Base-by-base conservation (phyloP, 2,113 vertebrate genomes). In the Menidia beryllina region DNA sequence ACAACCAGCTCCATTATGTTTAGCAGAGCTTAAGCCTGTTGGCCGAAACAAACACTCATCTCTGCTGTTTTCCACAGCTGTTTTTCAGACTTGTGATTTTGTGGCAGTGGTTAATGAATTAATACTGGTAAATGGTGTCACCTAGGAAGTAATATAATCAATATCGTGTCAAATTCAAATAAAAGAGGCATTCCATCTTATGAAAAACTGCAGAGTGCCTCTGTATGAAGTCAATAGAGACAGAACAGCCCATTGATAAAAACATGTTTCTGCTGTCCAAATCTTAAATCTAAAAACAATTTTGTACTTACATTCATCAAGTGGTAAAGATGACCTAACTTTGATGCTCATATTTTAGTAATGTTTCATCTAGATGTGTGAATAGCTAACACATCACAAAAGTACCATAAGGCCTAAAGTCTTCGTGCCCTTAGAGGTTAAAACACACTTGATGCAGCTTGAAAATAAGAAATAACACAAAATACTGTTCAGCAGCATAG, bases 391-490 rank as follows among this genome's bases (percentile, higher is more conserved):
- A 58, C 36, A 20, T 15, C 12, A 49, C 41, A 39, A 8, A 19
- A 27, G 25, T 34, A 43, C 3, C 58, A 5, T 1, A 9, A 51
- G 8, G 12, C 52, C 41, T 9, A 23, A 20, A 23, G 21, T 62
- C 23, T 50, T 36, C 53, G 24, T 78, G 55, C 19, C 48, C 0
- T 9, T 52, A 26, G 1, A 56, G 24, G 50, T 69, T 1, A 51
- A 41, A 81, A 76, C 60, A 62, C 47, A 77, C 61, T 79, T 81
- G 68, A 83, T 83, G 78, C 81, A 82, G 76, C 79, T 82, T 86
- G 75, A 86, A 82, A 85, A 77, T 82, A 79, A 90, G 82, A 75
- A 77, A 91, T 43, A 49, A 62, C 87, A 90, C 88, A 89, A 91
- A 83, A 75, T 50, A 76, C 86, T 66, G 30, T 90, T 88, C 87